phyloP scores from a whole-genome alignment of 2,113 vertebrate species.

The Reinhardtius hippoglossoides region DNA sequence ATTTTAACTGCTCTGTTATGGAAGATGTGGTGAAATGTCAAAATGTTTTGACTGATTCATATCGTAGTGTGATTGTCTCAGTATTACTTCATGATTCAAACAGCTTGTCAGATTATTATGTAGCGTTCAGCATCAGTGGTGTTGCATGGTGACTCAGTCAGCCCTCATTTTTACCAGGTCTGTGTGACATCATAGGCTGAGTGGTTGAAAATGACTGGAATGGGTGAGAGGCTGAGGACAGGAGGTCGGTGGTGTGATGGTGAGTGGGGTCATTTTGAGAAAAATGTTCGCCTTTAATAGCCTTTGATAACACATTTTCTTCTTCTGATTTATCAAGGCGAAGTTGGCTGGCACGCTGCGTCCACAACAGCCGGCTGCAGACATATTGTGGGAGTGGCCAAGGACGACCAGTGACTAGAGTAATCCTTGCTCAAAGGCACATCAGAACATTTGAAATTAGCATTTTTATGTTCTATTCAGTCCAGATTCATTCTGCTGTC shows the following conservation, averaged over 20 bases:
- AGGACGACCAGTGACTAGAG: not conserved
- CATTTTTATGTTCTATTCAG: conserved; percentile 7
- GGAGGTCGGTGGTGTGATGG: conserved; percentile 14
- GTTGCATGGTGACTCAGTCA: conserved; percentile 14
- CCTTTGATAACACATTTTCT: not conserved
- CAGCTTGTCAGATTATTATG: conserved; percentile 29
- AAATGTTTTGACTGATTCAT: not conserved
- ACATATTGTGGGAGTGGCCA: not conserved
- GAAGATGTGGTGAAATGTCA: not conserved
- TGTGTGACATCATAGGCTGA: not conserved
- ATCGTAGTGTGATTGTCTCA: not conserved
- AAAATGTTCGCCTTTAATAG: conserved; percentile 23
- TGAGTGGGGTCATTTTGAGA: conserved; percentile 5
- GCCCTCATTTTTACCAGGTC: not conserved
- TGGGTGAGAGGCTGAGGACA: not conserved
- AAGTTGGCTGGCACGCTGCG: not conserved
- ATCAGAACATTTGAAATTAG: not conserved
- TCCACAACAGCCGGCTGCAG: not conserved
- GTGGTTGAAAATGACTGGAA: conserved; percentile 15
- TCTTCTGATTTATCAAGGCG: not conserved
- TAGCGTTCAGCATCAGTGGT: conserved; percentile 3
- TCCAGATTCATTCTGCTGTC: not conserved
- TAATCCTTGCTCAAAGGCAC: conserved; percentile 10
- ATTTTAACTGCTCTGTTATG: not conserved
- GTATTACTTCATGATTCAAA: not conserved